Base-by-base conservation (phyloP, 1,140 invertebrate genomes). In the Drosophila obscura region DNA sequence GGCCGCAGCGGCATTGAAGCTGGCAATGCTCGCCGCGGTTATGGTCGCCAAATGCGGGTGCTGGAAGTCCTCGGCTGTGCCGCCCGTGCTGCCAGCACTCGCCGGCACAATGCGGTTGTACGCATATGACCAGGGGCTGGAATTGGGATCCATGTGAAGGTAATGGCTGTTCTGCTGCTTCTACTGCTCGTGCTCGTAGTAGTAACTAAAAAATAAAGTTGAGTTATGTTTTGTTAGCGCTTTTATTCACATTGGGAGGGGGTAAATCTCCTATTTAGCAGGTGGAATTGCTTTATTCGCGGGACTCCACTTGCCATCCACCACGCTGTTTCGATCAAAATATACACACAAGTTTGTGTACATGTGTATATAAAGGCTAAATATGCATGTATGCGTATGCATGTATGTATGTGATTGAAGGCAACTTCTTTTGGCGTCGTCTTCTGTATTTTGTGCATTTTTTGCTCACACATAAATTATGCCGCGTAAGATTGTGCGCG, bases 81-180 rank as follows among this genome's bases (percentile, higher is more conserved):
- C 81, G 41, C 74, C 74, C 22, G 83, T 82, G 56, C 75, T 90
- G 39, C 75, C 87, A 44, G 90, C 74, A 11, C 77, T 80, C 46
- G 87, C 69, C 60, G 90, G 90, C 58, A 91, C 90, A 59, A 91
- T 91, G 55, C 90, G 87, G 63, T 91, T 91, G 51, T 91, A 91
- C 53, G 90, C 90, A 73, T 91, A 91, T 48, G 90, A 85, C 90
- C 90, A 91, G 52, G 90, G 90, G 43, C 87, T 91, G 45, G 90
- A 91, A 59, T 91, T 91, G 45, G 90, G 90, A 77, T 91, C 90
- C 90, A 91, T 89, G 60, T 63, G 13, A 59, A 56, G 35, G 61
- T 64, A 56, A 64, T 84, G 64, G 61, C 60, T 56, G 68, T 69
- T 64, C 62, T 74, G 43, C 72, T 73, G 72, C 48, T 59, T 41